Base-by-base conservation (phyloP, 2,888 invertebrate species). In the Nebria brevicollis region DNA sequence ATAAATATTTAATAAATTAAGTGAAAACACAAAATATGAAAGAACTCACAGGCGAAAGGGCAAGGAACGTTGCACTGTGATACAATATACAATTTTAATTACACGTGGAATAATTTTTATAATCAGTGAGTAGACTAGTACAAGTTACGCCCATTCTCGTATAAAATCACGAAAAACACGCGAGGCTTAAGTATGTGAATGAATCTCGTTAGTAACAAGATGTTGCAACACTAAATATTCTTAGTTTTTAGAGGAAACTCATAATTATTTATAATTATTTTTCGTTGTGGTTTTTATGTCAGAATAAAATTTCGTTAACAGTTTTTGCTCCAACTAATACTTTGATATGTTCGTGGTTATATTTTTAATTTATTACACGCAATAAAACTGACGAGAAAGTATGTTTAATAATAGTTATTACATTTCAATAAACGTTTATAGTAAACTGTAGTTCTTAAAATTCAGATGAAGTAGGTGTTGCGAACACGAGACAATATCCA, bases 211-310 rank as follows among this genome's bases (percentile, higher is more conserved):
- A 68, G 70, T 26, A 70, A 5, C 70, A 15, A 70, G 26, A 70
- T 20, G 10, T 68, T 68, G 20, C 70, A 11, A 70, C 25, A 34
- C 70, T 25, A 25, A 34, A 34, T 70, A 70, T 25, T 70, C 70
- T 26, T 70, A 54, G 70, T 34, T 25, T 20, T 70, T 4, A 43
- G 43, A 79, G 79, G 74, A 79, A 79, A 74, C 73, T 74, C 74
- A 74, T 79, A 79, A 79, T 79, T 79, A 79, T 79, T 74, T 79
- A 79, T 79, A 79, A 79, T 79, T 79, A 78, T 78, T 72, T 78
- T 66, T 66, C 13, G 66, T 74, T 54, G 73, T 73, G 20, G 66
- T 73, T 20, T 73, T 70, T 41, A 68, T 73, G 65, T 25, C 68
- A 75, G 20, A 74, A 79, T 68, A 75, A 66, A 72, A 78, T 73